A percentile compares a stretch with the other conserved stretches of the same genome.
These are phyloP conservation scores for Cataglyphis livida DNA, from an alignment of 2,888 invertebrate species.

Conservation along the genomic window DNA sequence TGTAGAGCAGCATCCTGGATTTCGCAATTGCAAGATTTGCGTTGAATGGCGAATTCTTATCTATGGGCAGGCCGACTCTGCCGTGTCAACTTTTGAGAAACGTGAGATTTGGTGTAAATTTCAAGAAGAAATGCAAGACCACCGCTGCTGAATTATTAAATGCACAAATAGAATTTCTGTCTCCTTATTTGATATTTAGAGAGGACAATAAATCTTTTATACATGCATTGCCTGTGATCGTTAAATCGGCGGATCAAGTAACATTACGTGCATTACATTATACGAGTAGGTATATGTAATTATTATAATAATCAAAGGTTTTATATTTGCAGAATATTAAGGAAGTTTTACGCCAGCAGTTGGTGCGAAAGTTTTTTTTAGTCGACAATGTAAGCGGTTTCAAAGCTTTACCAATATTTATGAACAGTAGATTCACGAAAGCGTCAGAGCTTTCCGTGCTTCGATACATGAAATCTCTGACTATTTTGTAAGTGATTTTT, in stretches of 20 bases:
- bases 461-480: conserved; percentile 84
- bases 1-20: conserved; percentile 84
- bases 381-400: conserved; percentile 87
- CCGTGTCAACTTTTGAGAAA: conserved; percentile 81
- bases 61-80: conserved; percentile 80
- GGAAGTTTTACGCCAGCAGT: conserved; percentile 87
- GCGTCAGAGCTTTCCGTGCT: conserved; percentile 76
- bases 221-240: conserved; percentile 87
- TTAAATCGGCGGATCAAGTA: conserved; percentile 86
- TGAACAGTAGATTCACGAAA: conserved; percentile 72
- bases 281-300: background rate
- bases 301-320: conserved; percentile 21
- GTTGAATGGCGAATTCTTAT: conserved; percentile 84
- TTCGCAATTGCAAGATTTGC: conserved; percentile 85
- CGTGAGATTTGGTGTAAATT: conserved; percentile 85
- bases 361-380: conserved; percentile 90
- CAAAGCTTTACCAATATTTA: conserved; percentile 71
- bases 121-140: conserved; percentile 81
- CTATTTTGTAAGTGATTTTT: conserved; percentile 77
- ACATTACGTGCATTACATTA: conserved; percentile 75
- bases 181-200: conserved; percentile 87
- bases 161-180: conserved; percentile 86
- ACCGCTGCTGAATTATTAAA: conserved; percentile 83
- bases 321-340: conserved; percentile 51
- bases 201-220: conserved; percentile 84